These are phyloP conservation scores for Ceratina australensis DNA, from an alignment of 1,140 invertebrate species.

Conservation along the genomic window DNA sequence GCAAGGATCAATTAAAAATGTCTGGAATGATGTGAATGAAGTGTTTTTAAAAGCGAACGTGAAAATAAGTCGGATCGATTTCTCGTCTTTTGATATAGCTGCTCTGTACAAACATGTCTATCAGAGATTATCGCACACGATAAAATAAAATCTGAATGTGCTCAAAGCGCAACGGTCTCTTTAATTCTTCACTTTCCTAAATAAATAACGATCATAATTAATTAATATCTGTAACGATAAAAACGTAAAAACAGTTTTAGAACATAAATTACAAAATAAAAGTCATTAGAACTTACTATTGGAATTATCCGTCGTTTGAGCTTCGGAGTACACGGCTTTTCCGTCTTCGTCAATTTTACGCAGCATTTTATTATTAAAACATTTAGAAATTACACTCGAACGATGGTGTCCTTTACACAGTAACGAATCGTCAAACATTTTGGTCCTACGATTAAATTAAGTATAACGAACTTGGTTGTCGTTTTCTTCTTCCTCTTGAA, in stretches of 20 bases:
- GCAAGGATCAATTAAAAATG: constrained; percentile 12
- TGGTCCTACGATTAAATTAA: constrained; percentile 73
- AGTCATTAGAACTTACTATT: neutral
- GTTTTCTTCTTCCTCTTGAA: constrained; percentile 6
- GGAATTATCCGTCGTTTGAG: no score
- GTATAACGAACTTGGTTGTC: constrained; percentile 62
- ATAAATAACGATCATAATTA: no score
- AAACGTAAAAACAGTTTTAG: no score
- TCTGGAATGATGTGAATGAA: neutral
- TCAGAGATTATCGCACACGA: constrained; percentile 52
- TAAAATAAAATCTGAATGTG: constrained; percentile 66
- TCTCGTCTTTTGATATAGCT: constrained; percentile 69
- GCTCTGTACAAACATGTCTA: constrained; percentile 50
- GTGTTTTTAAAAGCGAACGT: constrained; percentile 22
- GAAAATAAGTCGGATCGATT: constrained; percentile 53
- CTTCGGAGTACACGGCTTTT: no score
- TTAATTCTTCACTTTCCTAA: neutral
- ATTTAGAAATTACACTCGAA: constrained; percentile 74
- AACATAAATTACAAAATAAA: no score
- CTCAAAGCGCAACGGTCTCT: constrained; percentile 24
- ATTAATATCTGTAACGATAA: no score
- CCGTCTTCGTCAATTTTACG: constrained; percentile 31
- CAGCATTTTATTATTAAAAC: constrained; percentile 72
- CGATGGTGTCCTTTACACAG: constrained; percentile 62
- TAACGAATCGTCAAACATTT: constrained; percentile 66